Base-by-base conservation (phyloP, 30 jellyfish, hydroid and myxozoan species). In the Sanderia malayensis region DNA sequence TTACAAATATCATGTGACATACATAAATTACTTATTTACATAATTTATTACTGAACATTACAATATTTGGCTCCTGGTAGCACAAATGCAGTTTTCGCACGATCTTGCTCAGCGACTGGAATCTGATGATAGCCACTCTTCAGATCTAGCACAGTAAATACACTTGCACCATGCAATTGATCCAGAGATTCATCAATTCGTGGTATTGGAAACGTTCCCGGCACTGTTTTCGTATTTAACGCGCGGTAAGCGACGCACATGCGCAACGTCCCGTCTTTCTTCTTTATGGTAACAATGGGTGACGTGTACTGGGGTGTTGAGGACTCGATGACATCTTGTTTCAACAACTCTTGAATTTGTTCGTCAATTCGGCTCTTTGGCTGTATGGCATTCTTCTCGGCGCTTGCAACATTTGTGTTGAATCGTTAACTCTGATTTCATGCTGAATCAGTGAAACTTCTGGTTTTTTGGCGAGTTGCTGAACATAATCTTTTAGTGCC, bases 221-320 rank as follows among this genome's bases (percentile, higher is more conserved):
- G 49, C 13, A 61, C 24, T 7, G 74, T 61, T 19, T 61, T 61
- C 61, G 74, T 28, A 61, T 61, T 61, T 2, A 61, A 59, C 4
- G 74, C 74, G 24, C 53, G 74, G 74, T 61, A 61, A 32, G 13
- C 74, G 6, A 28, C 74, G 24, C 74, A 61, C 49, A 61, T 61
- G 33, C 74, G 45, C 24, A 28, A 24, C 33, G 74, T 61, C 74
- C 33, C 24, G 13, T 19, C n/a, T n/a, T n/a, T n/a, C n/a, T n/a
- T n/a, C n/a, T n/a, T n/a, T n/a, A n/a, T n/a, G n/a, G n/a, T n/a
- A n/a, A n/a, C n/a, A n/a, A n/a, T n/a, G n/a, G n/a, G n/a, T n/a
- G n/a, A n/a, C n/a, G n/a, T n/a, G n/a, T n/a, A n/a, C n/a, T n/a
- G n/a, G n/a, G n/a, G n/a, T n/a, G n/a, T n/a, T n/a, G n/a, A n/a